These are phyloP conservation scores for Prosapia bicincta DNA, from an alignment of 2,888 invertebrate species.

Conservation along the genomic window DNA sequence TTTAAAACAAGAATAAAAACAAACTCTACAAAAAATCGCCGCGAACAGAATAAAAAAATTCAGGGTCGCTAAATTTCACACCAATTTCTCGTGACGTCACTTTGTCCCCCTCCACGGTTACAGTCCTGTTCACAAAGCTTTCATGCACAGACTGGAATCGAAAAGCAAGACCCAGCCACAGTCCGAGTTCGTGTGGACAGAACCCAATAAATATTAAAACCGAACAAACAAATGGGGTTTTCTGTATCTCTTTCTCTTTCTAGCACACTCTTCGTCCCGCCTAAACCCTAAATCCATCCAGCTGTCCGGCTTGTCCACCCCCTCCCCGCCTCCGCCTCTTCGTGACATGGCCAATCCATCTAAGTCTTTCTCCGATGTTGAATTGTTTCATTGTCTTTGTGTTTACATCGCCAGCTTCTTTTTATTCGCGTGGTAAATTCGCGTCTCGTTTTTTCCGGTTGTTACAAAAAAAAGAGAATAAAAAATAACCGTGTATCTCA, in stretches of 20 bases:
- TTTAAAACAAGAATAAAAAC: too few species aligned
- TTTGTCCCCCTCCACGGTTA: background rate
- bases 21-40: background rate
- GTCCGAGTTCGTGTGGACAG: constrained; percentile 17
- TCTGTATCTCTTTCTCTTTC: constrained; percentile 27
- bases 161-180: background rate
- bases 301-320: constrained; percentile 30
- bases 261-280: constrained; percentile 11
- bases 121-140: background rate
- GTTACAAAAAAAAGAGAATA: background rate
- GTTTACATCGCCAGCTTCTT: background rate
- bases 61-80: background rate
- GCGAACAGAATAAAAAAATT: too few species aligned
- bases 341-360: constrained; percentile 12
- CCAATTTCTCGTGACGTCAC: background rate
- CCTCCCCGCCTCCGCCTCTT: constrained; percentile 2
- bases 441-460: background rate
- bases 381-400: constrained; percentile 21
- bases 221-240: constrained; percentile 32
- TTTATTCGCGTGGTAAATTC: background rate
- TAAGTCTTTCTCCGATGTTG: constrained; percentile 10
- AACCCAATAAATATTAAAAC: constrained; percentile 30
- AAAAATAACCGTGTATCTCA: background rate
- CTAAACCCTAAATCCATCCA: constrained; percentile 26
- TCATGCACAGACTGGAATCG: constrained; percentile 15